Conservation (phyloP, 2,797 vertebrate genomes). For the Distichodus sexfasciatus region DNA sequence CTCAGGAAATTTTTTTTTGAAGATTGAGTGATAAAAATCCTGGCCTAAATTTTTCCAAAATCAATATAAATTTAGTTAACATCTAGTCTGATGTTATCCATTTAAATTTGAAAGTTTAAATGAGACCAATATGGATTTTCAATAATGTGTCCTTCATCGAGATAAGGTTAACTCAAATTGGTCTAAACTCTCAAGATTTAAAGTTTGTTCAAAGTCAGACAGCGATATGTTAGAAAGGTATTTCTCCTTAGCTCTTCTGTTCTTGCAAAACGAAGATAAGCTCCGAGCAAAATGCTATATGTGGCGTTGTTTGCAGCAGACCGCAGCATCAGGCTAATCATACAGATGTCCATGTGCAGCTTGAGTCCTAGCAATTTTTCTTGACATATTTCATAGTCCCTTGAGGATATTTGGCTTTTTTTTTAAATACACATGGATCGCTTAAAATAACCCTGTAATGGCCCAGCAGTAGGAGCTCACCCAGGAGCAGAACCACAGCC, state of each 20-base stretch:
- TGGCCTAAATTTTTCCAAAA: neutral
- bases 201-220: neutral
- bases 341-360: neutral
- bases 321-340: neutral
- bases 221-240: neutral
- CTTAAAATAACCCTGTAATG: slow-evolving; percentile 50
- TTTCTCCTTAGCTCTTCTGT: neutral
- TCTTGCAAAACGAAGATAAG: neutral
- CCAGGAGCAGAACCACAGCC: slow-evolving; percentile 25
- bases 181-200: neutral
- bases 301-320: neutral
- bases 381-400: slow-evolving; percentile 46
- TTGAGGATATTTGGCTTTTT: slow-evolving; percentile 16
- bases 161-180: neutral
- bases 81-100: neutral
- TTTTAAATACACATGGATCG: slow-evolving; percentile 40
- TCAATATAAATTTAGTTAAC: neutral
- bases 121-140: neutral
- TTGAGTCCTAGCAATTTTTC: slow-evolving; percentile 3
- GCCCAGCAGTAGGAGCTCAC: slow-evolving; percentile 38
- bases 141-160: neutral
- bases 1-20: neutral
- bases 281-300: neutral
- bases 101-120: slow-evolving; percentile 9
- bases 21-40: neutral